Percentiles rank a stretch among this genome's conserved stretches.
Conservation (phyloP, 2,113 vertebrate genomes). For the Terrapene triunguis region DNA sequence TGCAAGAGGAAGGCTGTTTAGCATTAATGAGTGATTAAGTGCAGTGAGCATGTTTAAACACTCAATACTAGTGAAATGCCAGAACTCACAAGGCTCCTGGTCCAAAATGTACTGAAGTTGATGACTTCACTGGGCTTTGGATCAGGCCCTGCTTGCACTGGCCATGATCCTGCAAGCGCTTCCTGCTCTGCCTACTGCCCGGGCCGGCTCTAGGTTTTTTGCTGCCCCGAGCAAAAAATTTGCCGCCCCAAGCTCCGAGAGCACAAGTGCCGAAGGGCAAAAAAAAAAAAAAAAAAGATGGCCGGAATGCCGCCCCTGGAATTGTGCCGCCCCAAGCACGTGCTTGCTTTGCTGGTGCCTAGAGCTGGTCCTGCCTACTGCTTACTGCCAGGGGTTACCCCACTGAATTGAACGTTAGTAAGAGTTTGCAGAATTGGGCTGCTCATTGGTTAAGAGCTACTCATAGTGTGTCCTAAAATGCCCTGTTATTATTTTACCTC, state of each 20-base stretch:
- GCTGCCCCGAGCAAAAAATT: too few relatives aligned
- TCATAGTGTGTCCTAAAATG: not conserved
- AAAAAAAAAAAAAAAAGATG: too few relatives aligned
- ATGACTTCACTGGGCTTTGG: not conserved
- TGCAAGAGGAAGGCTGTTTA: too few relatives aligned
- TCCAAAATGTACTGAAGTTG: not conserved
- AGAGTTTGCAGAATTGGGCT: not conserved
- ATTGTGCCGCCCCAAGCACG: too few relatives aligned
- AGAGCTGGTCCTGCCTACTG: too few relatives aligned
- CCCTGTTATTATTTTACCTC: not conserved
- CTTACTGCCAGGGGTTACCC: not conserved
- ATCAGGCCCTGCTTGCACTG: not conserved
- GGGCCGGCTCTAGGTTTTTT: too few relatives aligned
- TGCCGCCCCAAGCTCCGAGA: too few relatives aligned
- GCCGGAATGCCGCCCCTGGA: too few relatives aligned
- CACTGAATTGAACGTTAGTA: not conserved
- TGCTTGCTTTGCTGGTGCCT: too few relatives aligned
- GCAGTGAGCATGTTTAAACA: not conserved
- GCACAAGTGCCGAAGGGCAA: too few relatives aligned
- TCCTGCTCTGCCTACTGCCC: not conserved
- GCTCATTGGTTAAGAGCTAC: not conserved
- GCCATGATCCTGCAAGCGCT: not conserved
- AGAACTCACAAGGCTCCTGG: not conserved
- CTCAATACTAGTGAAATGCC: not conserved
- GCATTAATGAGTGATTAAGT: not conserved